Conservation (phyloP, 2,888 invertebrate species). For the Aromia moschata region DNA sequence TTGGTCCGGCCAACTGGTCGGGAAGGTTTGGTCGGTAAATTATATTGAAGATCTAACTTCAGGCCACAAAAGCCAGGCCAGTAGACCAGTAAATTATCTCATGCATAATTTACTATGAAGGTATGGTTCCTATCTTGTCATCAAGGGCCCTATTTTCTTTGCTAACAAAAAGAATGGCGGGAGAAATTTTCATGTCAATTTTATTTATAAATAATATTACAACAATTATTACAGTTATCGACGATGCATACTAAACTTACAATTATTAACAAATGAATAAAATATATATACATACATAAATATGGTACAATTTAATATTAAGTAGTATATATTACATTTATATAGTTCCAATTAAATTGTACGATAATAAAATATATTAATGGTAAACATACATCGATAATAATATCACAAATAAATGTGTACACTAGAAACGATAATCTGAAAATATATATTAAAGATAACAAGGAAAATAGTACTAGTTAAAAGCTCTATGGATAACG, state of each 20-base stretch:
- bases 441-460: slow-evolving; percentile 29
- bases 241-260: slow-evolving; percentile 16
- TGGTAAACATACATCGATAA: slow-evolving; percentile 42
- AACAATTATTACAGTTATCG: slow-evolving; percentile 41
- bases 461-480: slow-evolving; percentile 18
- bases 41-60: too few species aligned
- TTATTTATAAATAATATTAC: slow-evolving; percentile 35
- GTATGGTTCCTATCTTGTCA: too few species aligned
- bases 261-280: slow-evolving; percentile 49
- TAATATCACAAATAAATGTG: slow-evolving; percentile 46
- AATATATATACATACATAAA: slow-evolving; percentile 51
- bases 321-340: slow-evolving; percentile 34
- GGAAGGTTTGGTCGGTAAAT: too few species aligned
- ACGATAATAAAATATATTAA: slow-evolving; percentile 40
- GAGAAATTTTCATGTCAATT: slow-evolving; percentile 6
- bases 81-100: too few species aligned
- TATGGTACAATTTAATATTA: slow-evolving; percentile 35
- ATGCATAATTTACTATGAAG: too few species aligned
- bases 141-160: too few species aligned
- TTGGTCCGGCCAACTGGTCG: too few species aligned
- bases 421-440: slow-evolving; percentile 35
- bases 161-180: too few species aligned
- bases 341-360: slow-evolving; percentile 35
- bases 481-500: slow-evolving; percentile 22
- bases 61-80: too few species aligned